Base-by-base conservation (phyloP, 2,888 invertebrate genomes). In the Nomada hirtipes region DNA sequence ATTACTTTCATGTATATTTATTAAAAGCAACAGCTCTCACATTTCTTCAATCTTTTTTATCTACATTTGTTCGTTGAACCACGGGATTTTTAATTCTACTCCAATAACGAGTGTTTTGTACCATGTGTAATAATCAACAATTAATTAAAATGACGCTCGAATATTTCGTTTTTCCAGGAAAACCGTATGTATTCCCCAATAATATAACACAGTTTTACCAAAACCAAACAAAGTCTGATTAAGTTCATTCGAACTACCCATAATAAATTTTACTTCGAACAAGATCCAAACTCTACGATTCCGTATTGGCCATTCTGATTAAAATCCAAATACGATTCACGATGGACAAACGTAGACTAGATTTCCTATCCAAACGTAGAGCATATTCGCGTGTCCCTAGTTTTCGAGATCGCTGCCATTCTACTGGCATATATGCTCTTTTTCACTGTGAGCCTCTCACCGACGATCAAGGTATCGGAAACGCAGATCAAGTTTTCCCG, bases 401-500 rank as follows among this genome's bases (percentile, higher is more conserved):
- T 79, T 65, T 26, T 65, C 36, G 68, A 50, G 55, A 55, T 71
- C 59, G 36, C 10, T 50, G 57, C n/a, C 55, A 53, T 73, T 64
- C 76, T 77, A 85, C 79, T 83, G 83, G 65, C 85, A 85, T 76
- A 75, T 50, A 77, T 75, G 79, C 77, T 64, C 79, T 70, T 78
- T 73, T 67, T 67, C 59, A 63, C 11, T 20, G 26, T 23, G 65
- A 65, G 67, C 59, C 75, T 84, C 60, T 81, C 81, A 57, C 70
- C 42, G 26, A 44, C 26, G 29, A 55, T 53, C 63, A 10, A 11
- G 60, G 60, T 65, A 60, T 55, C 55, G 53, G 23, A 57, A 76
- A 52, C 42, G 52, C 42, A 4, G 42, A 10, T 76, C 59, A n/a
- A 52, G 47, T 23, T 57, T 57, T 64, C n/a, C 44, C 52, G n/a